phyloP scores from a whole-genome alignment of 2,113 vertebrate species.

The Scartelaos histophorus region DNA sequence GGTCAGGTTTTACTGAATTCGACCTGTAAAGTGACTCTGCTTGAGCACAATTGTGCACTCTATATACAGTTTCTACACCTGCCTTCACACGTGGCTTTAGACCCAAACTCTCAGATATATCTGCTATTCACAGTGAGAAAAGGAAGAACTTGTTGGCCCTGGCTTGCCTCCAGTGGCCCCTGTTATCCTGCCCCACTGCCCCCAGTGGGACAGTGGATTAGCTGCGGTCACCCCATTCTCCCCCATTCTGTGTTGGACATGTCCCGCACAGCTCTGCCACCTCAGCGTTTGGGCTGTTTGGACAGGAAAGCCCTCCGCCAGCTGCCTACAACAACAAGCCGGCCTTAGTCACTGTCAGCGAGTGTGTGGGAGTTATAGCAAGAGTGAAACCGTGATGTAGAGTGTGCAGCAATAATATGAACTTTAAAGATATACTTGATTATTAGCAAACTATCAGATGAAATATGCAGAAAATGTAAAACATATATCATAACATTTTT shows the following conservation, averaged over 20 bases:
- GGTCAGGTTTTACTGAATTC: conserved; percentile 10
- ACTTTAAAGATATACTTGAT: not conserved
- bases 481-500: not conserved
- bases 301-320: conserved; percentile 71
- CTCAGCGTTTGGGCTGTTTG: conserved; percentile 74
- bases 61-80: not conserved
- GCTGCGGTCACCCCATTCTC: conserved; percentile 53
- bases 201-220: conserved; percentile 44
- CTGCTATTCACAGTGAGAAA: conserved; percentile 20
- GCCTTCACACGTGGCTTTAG: conserved; percentile 6
- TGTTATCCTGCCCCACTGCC: conserved; percentile 53
- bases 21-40: conserved; percentile 13
- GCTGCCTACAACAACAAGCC: conserved; percentile 71
- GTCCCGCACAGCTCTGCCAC: conserved; percentile 66
- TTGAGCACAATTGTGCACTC: not conserved
- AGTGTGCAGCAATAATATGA: not conserved
- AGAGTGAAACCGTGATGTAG: conserved; percentile 30
- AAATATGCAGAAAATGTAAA: not conserved
- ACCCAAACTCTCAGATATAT: not conserved
- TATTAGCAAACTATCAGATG: not conserved
- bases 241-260: conserved; percentile 48
- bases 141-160: conserved; percentile 49
- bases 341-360: conserved; percentile 49
- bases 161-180: conserved; percentile 40
- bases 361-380: conserved; percentile 12